phyloP scores from a whole-genome alignment of 2,797 vertebrate species.

The Luscinia megarhynchos region DNA sequence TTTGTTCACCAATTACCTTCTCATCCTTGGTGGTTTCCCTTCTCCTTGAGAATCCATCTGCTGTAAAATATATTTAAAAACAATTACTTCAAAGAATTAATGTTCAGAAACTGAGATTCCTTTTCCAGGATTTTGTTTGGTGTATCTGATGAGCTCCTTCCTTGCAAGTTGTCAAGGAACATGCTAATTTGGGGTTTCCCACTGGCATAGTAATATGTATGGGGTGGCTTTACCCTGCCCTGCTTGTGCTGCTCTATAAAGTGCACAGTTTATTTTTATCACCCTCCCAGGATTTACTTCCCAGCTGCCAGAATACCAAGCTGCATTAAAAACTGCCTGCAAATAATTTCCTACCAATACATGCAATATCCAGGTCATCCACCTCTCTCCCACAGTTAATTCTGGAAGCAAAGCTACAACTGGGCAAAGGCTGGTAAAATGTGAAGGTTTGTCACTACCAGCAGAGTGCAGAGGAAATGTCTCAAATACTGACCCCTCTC shows the following conservation, averaged over 20 bases:
- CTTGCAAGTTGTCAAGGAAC: neutral
- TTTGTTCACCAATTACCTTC: constrained; percentile 66
- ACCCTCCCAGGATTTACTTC: neutral
- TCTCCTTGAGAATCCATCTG: constrained; percentile 10
- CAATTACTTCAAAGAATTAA: neutral
- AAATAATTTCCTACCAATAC: neutral
- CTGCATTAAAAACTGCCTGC: neutral
- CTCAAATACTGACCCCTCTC: constrained; percentile 64
- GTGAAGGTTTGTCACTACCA: neutral
- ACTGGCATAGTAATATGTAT: neutral
- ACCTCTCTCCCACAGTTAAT: neutral
- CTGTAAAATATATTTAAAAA: constrained; percentile 9
- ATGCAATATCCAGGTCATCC: neutral
- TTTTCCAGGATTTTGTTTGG: neutral
- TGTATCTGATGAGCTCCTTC: neutral
- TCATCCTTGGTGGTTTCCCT: constrained; percentile 17
- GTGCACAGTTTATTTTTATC: neutral
- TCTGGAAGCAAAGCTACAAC: neutral
- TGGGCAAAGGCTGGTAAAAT: neutral
- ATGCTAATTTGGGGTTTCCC: neutral
- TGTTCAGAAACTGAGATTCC: neutral
- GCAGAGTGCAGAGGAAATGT: neutral
- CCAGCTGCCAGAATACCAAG: neutral
- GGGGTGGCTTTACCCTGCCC: neutral
- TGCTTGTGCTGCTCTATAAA: neutral